Conservation (phyloP, 1,140 invertebrate genomes). For the Megalopta genalis region DNA sequence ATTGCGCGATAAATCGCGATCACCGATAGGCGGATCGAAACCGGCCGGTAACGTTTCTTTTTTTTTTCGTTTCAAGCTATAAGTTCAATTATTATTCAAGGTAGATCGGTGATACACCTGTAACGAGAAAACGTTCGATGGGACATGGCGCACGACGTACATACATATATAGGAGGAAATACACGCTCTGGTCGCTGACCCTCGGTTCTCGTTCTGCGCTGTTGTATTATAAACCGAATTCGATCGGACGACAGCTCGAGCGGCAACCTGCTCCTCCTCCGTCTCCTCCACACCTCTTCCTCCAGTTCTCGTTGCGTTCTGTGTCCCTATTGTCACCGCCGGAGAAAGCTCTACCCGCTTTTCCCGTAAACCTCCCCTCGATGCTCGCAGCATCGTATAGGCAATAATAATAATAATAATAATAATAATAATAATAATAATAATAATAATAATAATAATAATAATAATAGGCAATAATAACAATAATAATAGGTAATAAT, state of each 20-base stretch:
- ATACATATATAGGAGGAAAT: constrained; percentile 71
- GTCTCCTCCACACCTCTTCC: constrained; percentile 32
- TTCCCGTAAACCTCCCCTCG: not conserved
- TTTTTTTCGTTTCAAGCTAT: not conserved
- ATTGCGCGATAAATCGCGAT: not conserved
- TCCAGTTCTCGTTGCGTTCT: constrained; percentile 42
- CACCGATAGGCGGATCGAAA: not conserved
- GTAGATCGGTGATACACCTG: not conserved
- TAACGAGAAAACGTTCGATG: not conserved
- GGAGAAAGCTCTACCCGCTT: constrained; percentile 20
- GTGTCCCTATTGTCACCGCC: constrained; percentile 34
- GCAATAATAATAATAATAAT: too few species aligned
- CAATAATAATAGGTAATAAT: too few species aligned
- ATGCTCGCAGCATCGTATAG: too few species aligned
- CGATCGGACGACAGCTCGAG: constrained; percentile 69
- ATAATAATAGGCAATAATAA: too few species aligned
- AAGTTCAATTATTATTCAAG: not conserved
- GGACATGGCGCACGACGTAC: constrained; percentile 53
- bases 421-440: too few species aligned
- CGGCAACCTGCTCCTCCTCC: constrained; percentile 58
- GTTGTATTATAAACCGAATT: constrained; percentile 80
- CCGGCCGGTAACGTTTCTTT: too few species aligned
- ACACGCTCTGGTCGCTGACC: constrained; percentile 78
- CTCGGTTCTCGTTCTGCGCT: constrained; percentile 67
- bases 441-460: too few species aligned